Evolutionary conservation across 2,888 invertebrate genomes (phyloP).

Genomic region (Epistrophe eligans): DNA sequence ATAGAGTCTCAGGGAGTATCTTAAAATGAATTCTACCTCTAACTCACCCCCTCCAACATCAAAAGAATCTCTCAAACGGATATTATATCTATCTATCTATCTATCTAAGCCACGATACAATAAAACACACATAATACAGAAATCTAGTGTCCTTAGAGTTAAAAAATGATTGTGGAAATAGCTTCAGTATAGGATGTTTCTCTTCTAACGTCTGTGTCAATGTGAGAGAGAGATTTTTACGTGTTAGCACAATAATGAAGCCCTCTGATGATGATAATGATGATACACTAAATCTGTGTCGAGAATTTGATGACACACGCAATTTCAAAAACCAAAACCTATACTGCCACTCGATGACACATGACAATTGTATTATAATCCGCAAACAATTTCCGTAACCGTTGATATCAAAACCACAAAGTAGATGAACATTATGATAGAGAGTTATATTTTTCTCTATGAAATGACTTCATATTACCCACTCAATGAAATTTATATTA

Average conservation of each 20-base stretch:
- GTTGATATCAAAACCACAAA: slow-evolving; percentile 9
- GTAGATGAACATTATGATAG: background rate
- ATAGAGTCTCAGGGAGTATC: background rate
- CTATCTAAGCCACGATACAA: background rate
- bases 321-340: slow-evolving; percentile 61
- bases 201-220: background rate
- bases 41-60: background rate
- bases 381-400: slow-evolving; percentile 44
- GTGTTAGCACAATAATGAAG: slow-evolving; percentile 66
- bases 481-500: slow-evolving; percentile 37
- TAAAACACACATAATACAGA: slow-evolving; percentile 5
- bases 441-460: slow-evolving; percentile 1
- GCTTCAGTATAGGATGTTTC: background rate
- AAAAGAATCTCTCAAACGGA: slow-evolving; percentile 1
- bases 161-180: slow-evolving; percentile 20
- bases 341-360: slow-evolving; percentile 58
- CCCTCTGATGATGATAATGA: slow-evolving; percentile 21
- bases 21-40: background rate
- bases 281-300: slow-evolving; percentile 9
- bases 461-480: slow-evolving; percentile 36
- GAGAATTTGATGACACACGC: slow-evolving; percentile 69
- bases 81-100: slow-evolving; percentile 10
- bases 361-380: slow-evolving; percentile 66
- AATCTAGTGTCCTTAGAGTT: slow-evolving; percentile 21
- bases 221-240: slow-evolving; percentile 41